Evolutionary conservation across 64 coral and sea anemone genomes (phyloP).

Genomic region (Platygyra sinensis): DNA sequence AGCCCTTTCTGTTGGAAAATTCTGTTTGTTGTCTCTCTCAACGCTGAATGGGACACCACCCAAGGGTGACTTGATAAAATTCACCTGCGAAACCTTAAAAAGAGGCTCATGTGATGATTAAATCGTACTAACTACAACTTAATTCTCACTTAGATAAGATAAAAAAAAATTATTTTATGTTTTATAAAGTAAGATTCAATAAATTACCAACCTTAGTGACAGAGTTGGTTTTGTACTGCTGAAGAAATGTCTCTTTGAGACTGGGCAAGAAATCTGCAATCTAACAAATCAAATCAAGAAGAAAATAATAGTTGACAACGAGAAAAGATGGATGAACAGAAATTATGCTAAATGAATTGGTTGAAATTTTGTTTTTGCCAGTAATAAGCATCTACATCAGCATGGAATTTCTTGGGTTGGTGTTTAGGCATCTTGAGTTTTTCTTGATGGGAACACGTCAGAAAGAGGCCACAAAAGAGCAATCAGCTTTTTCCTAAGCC

Average conservation of each 20-base stretch:
- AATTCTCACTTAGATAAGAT: too few species aligned
- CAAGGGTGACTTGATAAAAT: conserved; percentile 74
- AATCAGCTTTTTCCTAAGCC: too few species aligned
- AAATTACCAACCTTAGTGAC: conserved; percentile 51
- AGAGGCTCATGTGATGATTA: background rate
- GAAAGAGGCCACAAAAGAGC: too few species aligned
- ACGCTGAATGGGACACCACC: conserved; percentile 96
- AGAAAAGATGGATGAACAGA: background rate
- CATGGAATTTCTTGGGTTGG: too few species aligned
- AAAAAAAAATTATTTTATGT: too few species aligned
- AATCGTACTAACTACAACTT: too few species aligned
- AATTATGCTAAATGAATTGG: too few species aligned
- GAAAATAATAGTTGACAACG: background rate
- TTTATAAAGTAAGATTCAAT: background rate
- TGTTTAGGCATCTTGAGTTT: too few species aligned
- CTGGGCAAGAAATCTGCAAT: conserved; percentile 83
- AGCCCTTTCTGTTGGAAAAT: conserved; percentile 86
- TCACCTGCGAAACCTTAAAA: conserved; percentile 1
- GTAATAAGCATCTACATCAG: too few species aligned
- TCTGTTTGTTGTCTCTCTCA: conserved; percentile 91
- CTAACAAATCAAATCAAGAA: conserved; percentile 32
- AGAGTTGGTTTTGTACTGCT: conserved; percentile 40
- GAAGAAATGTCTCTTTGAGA: conserved; percentile 68
- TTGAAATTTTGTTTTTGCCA: too few species aligned
- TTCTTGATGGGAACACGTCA: too few species aligned